Conservation (phyloP, 2,797 vertebrate species). For the Kryptopterus vitreolus region DNA sequence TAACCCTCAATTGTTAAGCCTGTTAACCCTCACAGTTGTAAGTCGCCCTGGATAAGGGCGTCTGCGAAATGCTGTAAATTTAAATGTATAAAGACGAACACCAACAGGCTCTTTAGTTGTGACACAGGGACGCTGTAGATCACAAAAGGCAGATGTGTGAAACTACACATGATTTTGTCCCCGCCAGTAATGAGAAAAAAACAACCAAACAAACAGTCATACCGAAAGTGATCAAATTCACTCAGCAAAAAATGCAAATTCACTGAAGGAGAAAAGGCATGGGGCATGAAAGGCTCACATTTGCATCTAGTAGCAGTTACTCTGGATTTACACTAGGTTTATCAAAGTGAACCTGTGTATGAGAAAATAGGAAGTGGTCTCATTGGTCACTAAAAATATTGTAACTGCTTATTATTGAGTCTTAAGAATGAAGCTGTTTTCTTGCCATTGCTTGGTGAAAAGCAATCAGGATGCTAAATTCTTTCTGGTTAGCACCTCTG, state of each 20-base stretch:
- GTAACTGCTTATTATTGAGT: not conserved
- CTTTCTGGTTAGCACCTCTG: not conserved
- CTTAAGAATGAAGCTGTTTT: not conserved
- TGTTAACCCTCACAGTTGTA: too few relatives aligned
- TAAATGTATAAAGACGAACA: not conserved
- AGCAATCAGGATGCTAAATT: not conserved
- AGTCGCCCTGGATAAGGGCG: too few relatives aligned
- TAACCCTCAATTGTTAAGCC: too few relatives aligned
- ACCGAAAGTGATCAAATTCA: not conserved
- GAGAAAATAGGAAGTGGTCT: not conserved
- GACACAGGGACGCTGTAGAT: not conserved
- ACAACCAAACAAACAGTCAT: not conserved
- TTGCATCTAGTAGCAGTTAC: not conserved
- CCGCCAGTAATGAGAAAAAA: too few relatives aligned
- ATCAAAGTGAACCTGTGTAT: not conserved
- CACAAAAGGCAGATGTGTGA: not conserved
- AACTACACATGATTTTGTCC: too few relatives aligned
- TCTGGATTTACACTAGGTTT: not conserved
- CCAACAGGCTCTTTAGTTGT: not conserved
- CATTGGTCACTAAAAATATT: not conserved
- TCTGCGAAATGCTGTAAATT: too few relatives aligned
- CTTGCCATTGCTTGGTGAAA: not conserved
- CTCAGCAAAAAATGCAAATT: not conserved
- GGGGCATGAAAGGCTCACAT: not conserved
- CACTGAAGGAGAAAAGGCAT: not conserved